Base-by-base conservation (phyloP, 2,113 vertebrate genomes). In the Syngnathoides biaculeatus region DNA sequence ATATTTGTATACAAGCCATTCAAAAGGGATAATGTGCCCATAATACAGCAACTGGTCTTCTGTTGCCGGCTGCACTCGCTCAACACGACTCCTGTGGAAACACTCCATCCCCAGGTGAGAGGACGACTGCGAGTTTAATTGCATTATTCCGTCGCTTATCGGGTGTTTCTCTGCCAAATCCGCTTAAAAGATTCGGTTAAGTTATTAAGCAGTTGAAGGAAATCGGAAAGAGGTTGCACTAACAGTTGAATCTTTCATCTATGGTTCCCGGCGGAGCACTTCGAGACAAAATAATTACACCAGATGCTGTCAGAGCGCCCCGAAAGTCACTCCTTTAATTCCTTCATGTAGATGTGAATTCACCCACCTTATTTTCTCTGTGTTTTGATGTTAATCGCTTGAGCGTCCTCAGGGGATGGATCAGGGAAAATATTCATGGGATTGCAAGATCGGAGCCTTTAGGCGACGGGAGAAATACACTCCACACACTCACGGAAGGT, bases 241-340 rank as follows among this genome's bases (percentile, higher is more conserved):
- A 80, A 70, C 45, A 64, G 69, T 69, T 53, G 26, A 78, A 71
- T 78, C 65, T 81, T 80, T 79, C 72, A 79, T 80, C 69, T 67
- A 45, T 82, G 62, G 67, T 73, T 79, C 66, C 75, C 78, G 0
- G 48, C 27, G n/a, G 77, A 74, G 50, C 70, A 35, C 55, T 69
- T 74, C 61, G 78, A 75, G 69, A 73, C 27, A 56, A 63, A 69
- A 74, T 84, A 80, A 82, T 80, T 83, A 66, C 70, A 68, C 65
- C 67, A 71, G 68, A 71, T 84, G 79, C 71, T 68, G 71, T 69
- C 69, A 65, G 72, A 78, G 60, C 63, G 63, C 65, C 57, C 53
- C 60, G 67, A 77, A 75, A 71, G 8, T 22, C 48, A 20, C 30
- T 35, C 69, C 70, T 65, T 65, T 71, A 65, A 64, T 75, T 72